phyloP scores from a whole-genome alignment of 92 coral and sea anemone genomes.

The Heliopora coerulea region DNA sequence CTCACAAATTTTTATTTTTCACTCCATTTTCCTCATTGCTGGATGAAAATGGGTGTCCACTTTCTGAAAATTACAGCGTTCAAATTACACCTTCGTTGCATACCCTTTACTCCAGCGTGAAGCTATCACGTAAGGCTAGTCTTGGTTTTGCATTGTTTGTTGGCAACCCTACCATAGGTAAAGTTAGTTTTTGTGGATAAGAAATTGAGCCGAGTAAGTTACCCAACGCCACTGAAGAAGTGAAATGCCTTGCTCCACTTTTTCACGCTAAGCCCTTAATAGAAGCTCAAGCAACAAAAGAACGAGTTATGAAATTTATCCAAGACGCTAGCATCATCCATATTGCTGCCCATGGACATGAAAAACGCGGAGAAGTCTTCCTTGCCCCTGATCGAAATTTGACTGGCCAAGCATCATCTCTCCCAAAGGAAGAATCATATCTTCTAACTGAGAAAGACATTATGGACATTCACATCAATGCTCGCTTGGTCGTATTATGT shows the following conservation, averaged over 20 bases:
- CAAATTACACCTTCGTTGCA: slow-evolving; percentile 46
- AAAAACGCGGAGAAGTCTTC: no score
- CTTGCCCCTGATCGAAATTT: no score
- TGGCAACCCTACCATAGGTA: slow-evolving; percentile 42
- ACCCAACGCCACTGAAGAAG: slow-evolving; percentile 22
- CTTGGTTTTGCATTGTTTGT: slow-evolving; percentile 40
- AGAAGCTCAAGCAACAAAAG: no score
- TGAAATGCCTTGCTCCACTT: slow-evolving; percentile 14
- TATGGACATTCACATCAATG: no score
- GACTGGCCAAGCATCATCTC: no score
- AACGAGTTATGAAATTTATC: no score
- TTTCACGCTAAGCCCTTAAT: background rate
- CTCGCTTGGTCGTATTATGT: no score
- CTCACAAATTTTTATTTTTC: slow-evolving; percentile 31
- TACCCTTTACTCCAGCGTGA: slow-evolving; percentile 12
- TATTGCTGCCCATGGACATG: no score
- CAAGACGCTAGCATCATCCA: no score
- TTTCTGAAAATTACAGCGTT: slow-evolving; percentile 34
- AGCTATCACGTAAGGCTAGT: background rate
- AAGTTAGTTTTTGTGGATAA: slow-evolving; percentile 11
- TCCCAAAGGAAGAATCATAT: no score
- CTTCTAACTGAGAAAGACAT: no score
- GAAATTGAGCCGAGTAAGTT: slow-evolving; percentile 7
- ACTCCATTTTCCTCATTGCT: slow-evolving; percentile 41
- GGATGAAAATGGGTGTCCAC: slow-evolving; percentile 3